A percentile compares a stretch with the other conserved stretches of the same genome.
Conservation (phyloP, 1,140 invertebrate genomes). For the Sycobia sp. region DNA sequence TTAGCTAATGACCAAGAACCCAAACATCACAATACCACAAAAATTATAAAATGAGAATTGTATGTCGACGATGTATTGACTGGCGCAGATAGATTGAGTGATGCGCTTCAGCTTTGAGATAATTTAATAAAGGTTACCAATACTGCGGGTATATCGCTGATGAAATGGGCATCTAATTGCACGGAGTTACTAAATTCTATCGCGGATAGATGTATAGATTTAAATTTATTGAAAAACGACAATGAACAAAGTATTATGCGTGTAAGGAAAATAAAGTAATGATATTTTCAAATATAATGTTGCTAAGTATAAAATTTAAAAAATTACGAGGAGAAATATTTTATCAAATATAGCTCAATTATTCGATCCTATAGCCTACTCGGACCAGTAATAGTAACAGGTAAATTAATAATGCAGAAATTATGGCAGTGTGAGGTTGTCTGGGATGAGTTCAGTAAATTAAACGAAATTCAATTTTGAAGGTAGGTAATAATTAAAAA, state of each 20-base stretch:
- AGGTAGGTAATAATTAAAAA: neutral
- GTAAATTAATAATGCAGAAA: neutral
- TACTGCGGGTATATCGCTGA: too few relatives aligned
- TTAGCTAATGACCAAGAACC: too few relatives aligned
- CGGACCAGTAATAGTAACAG: neutral
- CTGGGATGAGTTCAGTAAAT: neutral
- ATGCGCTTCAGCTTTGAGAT: too few relatives aligned
- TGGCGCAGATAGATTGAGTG: too few relatives aligned
- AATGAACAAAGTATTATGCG: neutral
- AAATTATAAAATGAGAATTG: too few relatives aligned
- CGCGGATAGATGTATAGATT: neutral
- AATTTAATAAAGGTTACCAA: too few relatives aligned
- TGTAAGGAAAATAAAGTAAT: neutral
- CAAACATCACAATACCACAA: too few relatives aligned
- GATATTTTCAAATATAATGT: neutral
- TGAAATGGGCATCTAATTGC: too few relatives aligned
- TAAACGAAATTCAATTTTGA: neutral
- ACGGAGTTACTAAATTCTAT: neutral
- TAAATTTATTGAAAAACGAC: neutral
- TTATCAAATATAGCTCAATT: neutral
- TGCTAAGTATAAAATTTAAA: neutral
- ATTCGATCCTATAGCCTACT: neutral
- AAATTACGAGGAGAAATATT: neutral
- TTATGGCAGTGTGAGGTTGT: neutral
- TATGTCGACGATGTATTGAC: too few relatives aligned